These are phyloP conservation scores for Spilosoma lubricipeda DNA, from an alignment of 2,888 invertebrate species.

Conservation along the genomic window DNA sequence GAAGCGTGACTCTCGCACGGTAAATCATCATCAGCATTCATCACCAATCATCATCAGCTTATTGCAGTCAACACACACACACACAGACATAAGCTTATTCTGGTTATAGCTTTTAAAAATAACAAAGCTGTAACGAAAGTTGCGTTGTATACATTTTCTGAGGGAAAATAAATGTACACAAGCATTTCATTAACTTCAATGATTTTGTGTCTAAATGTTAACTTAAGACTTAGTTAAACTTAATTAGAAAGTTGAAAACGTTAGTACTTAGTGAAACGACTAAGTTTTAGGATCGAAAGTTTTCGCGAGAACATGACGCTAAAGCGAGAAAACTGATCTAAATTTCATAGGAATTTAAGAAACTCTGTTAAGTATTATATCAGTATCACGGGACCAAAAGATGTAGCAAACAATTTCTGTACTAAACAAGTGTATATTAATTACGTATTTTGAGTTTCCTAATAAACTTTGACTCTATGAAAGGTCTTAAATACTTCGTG, in stretches of 20 bases:
- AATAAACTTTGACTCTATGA: not conserved
- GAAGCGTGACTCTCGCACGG: no score
- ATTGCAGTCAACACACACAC: no score
- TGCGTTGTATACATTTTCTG: not conserved
- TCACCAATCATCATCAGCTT: no score
- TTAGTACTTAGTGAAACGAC: conserved; percentile 54
- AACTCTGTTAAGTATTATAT: conserved; percentile 1
- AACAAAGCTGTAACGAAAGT: no score
- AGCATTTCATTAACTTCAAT: conserved; percentile 56
- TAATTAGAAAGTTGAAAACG: conserved; percentile 80
- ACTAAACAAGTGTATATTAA: not conserved
- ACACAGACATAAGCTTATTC: no score
- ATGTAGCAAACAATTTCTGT: not conserved
- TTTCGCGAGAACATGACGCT: conserved; percentile 44
- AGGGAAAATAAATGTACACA: conserved; percentile 1
- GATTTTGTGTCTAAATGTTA: conserved; percentile 77
- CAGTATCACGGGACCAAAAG: not conserved
- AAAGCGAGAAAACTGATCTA: conserved; percentile 27
- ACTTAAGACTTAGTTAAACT: conserved; percentile 74
- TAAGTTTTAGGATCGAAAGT: conserved; percentile 60
- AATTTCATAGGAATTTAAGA: conserved; percentile 5
- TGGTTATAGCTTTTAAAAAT: no score
- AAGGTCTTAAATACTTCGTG: not conserved
- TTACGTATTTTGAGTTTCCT: not conserved
- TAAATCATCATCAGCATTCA: no score